phyloP scores from a whole-genome alignment of 2,888 invertebrate species.

The Hyppa rectilinea region DNA sequence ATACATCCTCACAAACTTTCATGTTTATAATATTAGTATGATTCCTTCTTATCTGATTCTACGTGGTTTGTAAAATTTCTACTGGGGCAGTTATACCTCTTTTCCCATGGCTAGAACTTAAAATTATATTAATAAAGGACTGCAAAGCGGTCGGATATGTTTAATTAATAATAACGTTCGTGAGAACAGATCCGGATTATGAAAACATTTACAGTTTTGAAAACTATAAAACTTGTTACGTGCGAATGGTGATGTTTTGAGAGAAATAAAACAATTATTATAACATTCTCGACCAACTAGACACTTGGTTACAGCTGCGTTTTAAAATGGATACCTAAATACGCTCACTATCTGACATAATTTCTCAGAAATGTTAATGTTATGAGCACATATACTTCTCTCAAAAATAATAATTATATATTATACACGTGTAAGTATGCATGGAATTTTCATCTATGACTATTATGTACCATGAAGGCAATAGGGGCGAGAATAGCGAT shows the following conservation, averaged over 20 bases:
- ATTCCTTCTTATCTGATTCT: no score
- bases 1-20: no score
- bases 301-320: not conserved
- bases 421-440: no score
- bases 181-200: conserved; percentile 1
- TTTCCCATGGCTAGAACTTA: not conserved
- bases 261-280: not conserved
- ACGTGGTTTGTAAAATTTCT: not conserved
- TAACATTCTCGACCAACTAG: not conserved
- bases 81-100: not conserved
- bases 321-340: no score
- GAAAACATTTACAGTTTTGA: not conserved
- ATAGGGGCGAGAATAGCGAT: no score
- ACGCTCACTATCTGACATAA: no score
- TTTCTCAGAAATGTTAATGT: no score
- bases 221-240: not conserved
- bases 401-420: no score
- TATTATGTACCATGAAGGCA: no score
- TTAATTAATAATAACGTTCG: not conserved
- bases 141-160: not conserved
- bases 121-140: not conserved
- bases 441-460: no score
- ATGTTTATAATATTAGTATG: no score
- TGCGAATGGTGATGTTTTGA: not conserved
- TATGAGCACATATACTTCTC: no score